Evolutionary conservation across 2,797 vertebrate species (phyloP).

Genomic region (Sciurus vulgaris): DNA sequence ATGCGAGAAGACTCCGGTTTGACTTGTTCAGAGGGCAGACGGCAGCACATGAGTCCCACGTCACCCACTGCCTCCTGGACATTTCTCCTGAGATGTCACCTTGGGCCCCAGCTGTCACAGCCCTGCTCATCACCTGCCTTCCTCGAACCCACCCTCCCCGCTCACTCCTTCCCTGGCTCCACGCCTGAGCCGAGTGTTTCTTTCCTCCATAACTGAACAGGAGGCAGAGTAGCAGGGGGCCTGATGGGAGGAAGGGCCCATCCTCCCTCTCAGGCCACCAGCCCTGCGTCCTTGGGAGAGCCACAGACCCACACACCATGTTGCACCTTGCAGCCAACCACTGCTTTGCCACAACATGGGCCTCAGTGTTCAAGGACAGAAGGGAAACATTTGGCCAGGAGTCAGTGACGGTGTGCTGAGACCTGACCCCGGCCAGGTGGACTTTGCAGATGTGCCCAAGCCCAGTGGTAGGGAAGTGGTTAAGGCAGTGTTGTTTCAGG

Average conservation of each 20-base stretch:
- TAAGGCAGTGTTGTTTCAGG: not conserved
- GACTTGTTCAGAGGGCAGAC: rapidly evolving
- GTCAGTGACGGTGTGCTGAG: rapidly evolving
- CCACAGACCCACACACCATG: rapidly evolving
- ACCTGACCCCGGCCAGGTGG: not conserved
- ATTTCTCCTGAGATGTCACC: not conserved
- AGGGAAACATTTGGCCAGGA: not conserved
- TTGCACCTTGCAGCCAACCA: no score
- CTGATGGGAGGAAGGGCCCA: not conserved
- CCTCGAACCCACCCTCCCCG: not conserved
- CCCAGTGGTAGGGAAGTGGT: rapidly evolving
- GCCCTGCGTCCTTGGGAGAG: rapidly evolving
- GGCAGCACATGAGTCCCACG: rapidly evolving
- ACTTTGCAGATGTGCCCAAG: rapidly evolving
- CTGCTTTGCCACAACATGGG: not conserved
- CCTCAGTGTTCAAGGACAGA: no score
- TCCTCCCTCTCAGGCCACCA: rapidly evolving
- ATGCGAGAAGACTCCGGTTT: not conserved
- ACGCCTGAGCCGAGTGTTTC: not conserved
- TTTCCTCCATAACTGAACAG: rapidly evolving
- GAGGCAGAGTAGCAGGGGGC: rapidly evolving
- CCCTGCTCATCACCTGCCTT: not conserved
- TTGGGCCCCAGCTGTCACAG: not conserved
- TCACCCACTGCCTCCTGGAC: not conserved
- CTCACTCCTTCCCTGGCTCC: not conserved